A percentile compares a stretch with the other conserved stretches of the same genome.
phyloP scores from a whole-genome alignment of 2,113 vertebrate genomes.

The Ameiurus melas region DNA sequence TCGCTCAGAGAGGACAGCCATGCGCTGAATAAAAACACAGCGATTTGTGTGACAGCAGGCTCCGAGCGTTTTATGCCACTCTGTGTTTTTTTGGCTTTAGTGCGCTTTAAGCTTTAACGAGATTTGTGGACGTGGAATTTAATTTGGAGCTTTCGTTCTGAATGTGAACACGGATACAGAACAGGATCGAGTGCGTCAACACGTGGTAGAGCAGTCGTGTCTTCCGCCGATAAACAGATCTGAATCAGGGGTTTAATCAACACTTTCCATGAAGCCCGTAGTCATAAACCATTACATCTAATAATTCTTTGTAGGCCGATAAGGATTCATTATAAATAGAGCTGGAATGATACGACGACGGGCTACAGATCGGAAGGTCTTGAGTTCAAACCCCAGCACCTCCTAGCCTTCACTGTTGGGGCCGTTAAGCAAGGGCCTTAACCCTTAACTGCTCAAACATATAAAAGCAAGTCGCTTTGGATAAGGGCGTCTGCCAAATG shows the following conservation, averaged over 20 bases:
- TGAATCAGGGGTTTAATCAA: too few species aligned
- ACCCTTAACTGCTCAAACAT: too few species aligned
- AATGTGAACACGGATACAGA: background rate
- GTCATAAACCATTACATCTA: background rate
- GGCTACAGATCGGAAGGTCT: too few species aligned
- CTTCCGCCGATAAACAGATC: background rate
- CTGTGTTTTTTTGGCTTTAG: slow-evolving; percentile 9
- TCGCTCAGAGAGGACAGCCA: background rate
- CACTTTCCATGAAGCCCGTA: background rate
- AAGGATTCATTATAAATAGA: background rate
- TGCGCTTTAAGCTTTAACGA: slow-evolving; percentile 18
- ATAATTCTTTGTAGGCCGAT: background rate
- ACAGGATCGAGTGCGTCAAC: background rate
- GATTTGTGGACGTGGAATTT: slow-evolving; percentile 6
- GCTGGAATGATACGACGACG: too few species aligned
- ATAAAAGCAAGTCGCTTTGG: too few species aligned
- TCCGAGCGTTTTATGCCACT: background rate
- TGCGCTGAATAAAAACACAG: slow-evolving; percentile 7
- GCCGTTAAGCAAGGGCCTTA: too few species aligned
- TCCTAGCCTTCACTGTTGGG: too few species aligned
- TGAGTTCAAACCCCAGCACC: too few species aligned
- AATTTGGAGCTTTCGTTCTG: slow-evolving; percentile 6
- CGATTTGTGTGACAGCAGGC: slow-evolving; percentile 12
- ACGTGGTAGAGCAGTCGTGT: background rate
- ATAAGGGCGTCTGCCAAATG: too few species aligned